These are phyloP conservation scores for Pygocentrus nattereri DNA, from an alignment of 2,797 vertebrate species.

Conservation along the genomic window DNA sequence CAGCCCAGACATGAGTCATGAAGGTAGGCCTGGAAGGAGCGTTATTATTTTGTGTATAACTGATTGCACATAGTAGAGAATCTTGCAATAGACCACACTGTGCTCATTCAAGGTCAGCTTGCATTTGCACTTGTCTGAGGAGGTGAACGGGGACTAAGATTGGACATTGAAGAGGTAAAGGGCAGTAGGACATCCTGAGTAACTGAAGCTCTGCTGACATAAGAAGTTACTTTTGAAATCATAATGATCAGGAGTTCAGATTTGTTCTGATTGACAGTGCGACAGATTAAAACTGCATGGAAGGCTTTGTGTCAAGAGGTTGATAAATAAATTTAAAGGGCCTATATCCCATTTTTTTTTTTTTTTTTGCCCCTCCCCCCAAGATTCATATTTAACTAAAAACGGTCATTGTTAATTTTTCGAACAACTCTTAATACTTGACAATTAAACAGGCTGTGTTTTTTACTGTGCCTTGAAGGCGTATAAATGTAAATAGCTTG, in stretches of 20 bases:
- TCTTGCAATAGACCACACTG: neutral
- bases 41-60: neutral
- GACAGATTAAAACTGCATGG: neutral
- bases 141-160: neutral
- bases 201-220: neutral
- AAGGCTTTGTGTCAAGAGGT: neutral
- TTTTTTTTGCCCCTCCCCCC: too few species aligned
- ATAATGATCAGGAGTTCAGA: neutral
- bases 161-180: neutral
- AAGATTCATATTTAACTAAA: too few species aligned
- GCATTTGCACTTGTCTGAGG: neutral
- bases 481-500: too few species aligned
- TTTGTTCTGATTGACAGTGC: neutral
- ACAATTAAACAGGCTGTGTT: too few species aligned
- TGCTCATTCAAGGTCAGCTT: constrained; percentile 1
- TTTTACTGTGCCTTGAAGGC: too few species aligned
- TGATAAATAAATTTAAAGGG: too few species aligned
- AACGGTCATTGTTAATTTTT: too few species aligned
- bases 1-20: constrained; percentile 28
- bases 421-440: too few species aligned
- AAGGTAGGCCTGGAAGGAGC: constrained; percentile 17
- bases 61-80: neutral
- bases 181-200: neutral
- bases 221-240: neutral
- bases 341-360: too few species aligned